Conservation (phyloP, 1,140 invertebrate genomes). For the Spodoptera frugiperda region DNA sequence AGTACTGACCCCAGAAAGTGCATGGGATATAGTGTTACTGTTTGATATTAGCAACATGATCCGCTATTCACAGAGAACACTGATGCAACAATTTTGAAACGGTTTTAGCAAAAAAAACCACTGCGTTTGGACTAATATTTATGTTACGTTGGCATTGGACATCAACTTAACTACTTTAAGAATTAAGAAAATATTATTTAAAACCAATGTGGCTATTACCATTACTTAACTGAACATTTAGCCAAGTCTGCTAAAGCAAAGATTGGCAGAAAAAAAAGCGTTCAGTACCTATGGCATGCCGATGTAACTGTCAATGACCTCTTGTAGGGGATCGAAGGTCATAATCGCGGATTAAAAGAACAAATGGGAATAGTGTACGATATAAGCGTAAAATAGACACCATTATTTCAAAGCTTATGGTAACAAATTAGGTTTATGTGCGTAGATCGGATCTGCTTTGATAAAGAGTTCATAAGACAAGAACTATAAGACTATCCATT, state of each 20-base stretch:
- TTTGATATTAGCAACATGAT: background rate
- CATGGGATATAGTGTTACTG: background rate
- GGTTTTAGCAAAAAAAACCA: too few relatives aligned
- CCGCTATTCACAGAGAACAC: too few relatives aligned
- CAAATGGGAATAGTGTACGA: conserved; percentile 19
- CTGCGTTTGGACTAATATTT: too few relatives aligned
- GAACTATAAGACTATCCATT: too few relatives aligned
- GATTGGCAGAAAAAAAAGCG: background rate
- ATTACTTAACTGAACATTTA: background rate
- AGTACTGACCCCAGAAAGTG: background rate
- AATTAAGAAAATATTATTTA: too few relatives aligned
- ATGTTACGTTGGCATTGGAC: too few relatives aligned
- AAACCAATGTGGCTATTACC: too few relatives aligned
- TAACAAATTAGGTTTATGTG: conserved; percentile 14
- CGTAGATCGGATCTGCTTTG: background rate
- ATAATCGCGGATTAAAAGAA: conserved; percentile 48
- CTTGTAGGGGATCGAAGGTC: conserved; percentile 20
- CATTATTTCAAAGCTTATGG: background rate
- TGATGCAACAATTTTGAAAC: too few relatives aligned
- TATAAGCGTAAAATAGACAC: background rate
- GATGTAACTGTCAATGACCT: conserved; percentile 41
- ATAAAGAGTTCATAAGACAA: too few relatives aligned
- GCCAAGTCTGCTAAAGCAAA: background rate
- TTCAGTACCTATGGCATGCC: conserved; percentile 26
- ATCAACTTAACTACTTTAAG: too few relatives aligned